Conservation (phyloP, 2,888 invertebrate genomes). For the Meliscaeva auricollis region DNA sequence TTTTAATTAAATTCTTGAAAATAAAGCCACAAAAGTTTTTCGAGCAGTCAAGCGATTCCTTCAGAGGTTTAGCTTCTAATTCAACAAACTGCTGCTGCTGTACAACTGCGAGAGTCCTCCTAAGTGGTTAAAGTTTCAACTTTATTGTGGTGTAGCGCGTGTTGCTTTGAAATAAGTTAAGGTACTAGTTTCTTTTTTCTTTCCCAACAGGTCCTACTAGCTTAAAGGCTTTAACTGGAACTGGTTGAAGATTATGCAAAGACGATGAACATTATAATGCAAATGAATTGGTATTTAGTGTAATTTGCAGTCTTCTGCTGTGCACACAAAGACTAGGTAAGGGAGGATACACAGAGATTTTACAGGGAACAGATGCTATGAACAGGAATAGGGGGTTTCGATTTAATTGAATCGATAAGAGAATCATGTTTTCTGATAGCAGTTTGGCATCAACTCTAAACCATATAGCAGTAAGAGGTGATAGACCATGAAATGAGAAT, state of each 20-base stretch:
- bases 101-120: neutral
- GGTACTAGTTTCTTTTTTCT: too few relatives aligned
- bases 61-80: neutral
- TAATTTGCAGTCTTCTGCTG: neutral
- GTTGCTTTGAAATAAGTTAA: neutral
- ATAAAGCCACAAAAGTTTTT: constrained; percentile 24
- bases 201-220: constrained; percentile 25
- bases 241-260: neutral
- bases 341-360: constrained; percentile 2
- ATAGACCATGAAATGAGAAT: constrained; percentile 11
- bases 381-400: constrained; percentile 6
- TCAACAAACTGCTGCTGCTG: neutral
- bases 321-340: neutral
- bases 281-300: constrained; percentile 35
- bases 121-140: constrained; percentile 30
- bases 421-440: constrained; percentile 18
- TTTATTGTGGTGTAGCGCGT: constrained; percentile 1
- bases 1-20: constrained; percentile 50
- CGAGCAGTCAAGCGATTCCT: neutral
- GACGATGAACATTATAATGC: constrained; percentile 20
- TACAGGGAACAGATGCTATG: constrained; percentile 13
- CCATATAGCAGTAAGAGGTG: neutral
- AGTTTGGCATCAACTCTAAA: neutral
- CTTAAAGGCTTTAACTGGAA: constrained; percentile 1
- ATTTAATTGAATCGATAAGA: constrained; percentile 44